Evolutionary conservation across 2,888 invertebrate species (phyloP).

Genomic region (Netelia inedita): DNA sequence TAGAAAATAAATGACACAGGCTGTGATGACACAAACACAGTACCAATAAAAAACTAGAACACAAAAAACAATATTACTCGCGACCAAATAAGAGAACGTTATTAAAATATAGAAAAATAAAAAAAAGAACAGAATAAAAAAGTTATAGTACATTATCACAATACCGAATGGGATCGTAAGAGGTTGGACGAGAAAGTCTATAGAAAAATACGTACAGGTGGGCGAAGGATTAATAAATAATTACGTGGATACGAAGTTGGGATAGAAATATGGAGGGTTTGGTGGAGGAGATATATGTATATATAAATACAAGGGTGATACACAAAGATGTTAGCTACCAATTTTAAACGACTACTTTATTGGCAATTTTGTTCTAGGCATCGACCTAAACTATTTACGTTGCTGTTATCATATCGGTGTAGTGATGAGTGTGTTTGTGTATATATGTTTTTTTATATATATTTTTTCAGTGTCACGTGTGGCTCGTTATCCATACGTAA

Average conservation of each 20-base stretch:
- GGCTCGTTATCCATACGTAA: constrained; percentile 10
- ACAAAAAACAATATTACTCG: constrained; percentile 48
- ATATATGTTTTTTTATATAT: constrained; percentile 39
- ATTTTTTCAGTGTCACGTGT: constrained; percentile 16
- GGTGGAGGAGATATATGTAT: constrained; percentile 38
- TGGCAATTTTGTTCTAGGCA: constrained; percentile 85
- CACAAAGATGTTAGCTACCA: constrained; percentile 85
- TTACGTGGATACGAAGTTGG: constrained; percentile 59
- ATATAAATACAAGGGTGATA: constrained; percentile 81
- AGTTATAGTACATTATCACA: constrained; percentile 17
- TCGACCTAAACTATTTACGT: constrained; percentile 84
- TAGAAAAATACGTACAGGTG: constrained; percentile 32
- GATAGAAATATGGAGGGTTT: constrained; percentile 69
- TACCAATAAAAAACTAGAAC: constrained; percentile 45
- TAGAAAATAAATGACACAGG: constrained; percentile 26
- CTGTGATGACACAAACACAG: constrained; percentile 53
- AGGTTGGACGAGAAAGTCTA: constrained; percentile 39
- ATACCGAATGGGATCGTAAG: constrained; percentile 20
- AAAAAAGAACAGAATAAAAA: constrained; percentile 17
- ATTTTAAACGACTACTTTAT: constrained; percentile 85
- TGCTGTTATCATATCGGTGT: constrained; percentile 79
- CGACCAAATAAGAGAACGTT: constrained; percentile 16
- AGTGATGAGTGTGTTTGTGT: constrained; percentile 70
- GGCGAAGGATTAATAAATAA: constrained; percentile 42
- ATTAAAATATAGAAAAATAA: constrained; percentile 8